Percentiles rank a stretch among this genome's conserved stretches.
Conservation (phyloP, 2,113 vertebrate species). For the Hyla sarda region DNA sequence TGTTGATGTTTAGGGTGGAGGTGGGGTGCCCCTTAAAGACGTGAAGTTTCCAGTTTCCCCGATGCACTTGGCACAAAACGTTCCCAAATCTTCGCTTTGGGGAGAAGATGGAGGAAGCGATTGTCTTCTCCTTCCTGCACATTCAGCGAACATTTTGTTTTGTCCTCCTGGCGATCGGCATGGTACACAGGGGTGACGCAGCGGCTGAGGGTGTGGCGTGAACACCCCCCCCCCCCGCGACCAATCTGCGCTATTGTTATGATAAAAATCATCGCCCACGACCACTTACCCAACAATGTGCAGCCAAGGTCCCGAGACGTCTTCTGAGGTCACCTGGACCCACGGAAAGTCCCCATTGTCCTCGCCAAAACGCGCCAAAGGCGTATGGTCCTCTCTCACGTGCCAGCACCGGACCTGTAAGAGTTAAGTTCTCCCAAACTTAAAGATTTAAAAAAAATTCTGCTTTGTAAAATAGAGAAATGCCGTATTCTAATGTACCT, state of each 20-base stretch:
- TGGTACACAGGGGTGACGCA: background rate
- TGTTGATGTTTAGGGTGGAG: too few species aligned
- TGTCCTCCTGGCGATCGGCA: background rate
- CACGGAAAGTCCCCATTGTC: background rate
- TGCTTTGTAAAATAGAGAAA: background rate
- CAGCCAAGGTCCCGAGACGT: background rate
- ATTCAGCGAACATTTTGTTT: background rate
- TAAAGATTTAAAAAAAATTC: too few species aligned
- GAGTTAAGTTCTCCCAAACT: too few species aligned
- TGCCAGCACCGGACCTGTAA: background rate
- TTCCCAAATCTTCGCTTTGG: background rate
- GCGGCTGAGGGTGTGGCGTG: background rate
- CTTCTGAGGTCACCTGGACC: background rate
- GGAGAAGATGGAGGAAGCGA: background rate
- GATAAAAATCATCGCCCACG: background rate
- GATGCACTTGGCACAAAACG: background rate
- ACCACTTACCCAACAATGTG: background rate
- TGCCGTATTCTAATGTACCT: background rate
- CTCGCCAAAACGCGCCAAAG: background rate
- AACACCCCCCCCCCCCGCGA: background rate
- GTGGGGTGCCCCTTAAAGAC: background rate
- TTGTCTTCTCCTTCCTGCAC: background rate
- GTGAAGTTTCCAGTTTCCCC: background rate
- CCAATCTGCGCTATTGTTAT: background rate
- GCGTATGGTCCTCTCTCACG: background rate